Conservation (phyloP, 2,797 vertebrate genomes). For the Poeciliopsis turneri region DNA sequence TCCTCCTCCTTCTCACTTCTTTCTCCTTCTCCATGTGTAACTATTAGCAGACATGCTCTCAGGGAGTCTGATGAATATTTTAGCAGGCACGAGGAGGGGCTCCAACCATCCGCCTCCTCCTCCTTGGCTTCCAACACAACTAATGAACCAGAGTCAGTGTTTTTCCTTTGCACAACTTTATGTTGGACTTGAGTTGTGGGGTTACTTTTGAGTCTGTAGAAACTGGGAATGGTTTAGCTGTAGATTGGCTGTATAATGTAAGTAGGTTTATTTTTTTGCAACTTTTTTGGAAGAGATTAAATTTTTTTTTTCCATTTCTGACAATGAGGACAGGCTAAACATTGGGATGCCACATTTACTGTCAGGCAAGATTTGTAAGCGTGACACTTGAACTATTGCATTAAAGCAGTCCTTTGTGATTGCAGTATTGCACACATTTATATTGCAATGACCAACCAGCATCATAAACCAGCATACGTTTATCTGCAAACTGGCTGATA, state of each 20-base stretch:
- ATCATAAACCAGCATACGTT: too few relatives aligned
- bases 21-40: constrained; percentile 76
- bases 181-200: constrained; percentile 33
- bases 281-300: background rate
- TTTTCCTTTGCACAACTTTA: constrained; percentile 72
- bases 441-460: too few relatives aligned
- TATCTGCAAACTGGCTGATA: background rate
- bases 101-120: constrained; percentile 68
- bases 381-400: too few relatives aligned
- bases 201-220: constrained; percentile 22
- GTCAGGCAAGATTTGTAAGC: too few relatives aligned
- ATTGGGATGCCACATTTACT: too few relatives aligned
- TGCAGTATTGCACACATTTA: too few relatives aligned
- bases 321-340: too few relatives aligned
- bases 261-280: background rate
- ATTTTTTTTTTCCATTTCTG: too few relatives aligned
- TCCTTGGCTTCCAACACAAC: constrained; percentile 84
- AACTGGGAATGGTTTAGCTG: constrained; percentile 7
- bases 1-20: constrained; percentile 74
- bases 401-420: too few relatives aligned
- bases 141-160: constrained; percentile 84
- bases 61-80: constrained; percentile 94
- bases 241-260: background rate
- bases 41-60: constrained; percentile 89
- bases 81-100: constrained; percentile 87